A percentile compares a stretch with the other conserved stretches of the same genome.
Evolutionary conservation across 2,113 vertebrate species (phyloP).

Genomic region (Prochilodus magdalenae): DNA sequence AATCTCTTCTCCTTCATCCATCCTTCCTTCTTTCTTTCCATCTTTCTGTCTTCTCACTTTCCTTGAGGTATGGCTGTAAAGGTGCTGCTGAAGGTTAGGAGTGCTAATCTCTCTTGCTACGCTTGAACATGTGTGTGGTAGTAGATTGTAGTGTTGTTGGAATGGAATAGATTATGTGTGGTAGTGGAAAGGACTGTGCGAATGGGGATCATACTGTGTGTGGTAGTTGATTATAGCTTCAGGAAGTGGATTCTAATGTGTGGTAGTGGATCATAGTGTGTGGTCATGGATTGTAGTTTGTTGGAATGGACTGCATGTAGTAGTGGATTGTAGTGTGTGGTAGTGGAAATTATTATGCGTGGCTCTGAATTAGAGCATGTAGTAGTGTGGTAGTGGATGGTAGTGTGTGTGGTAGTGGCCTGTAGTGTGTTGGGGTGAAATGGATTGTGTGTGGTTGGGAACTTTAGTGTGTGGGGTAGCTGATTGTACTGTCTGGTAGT

Average conservation of each 20-base stretch:
- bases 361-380: background rate
- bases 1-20: background rate
- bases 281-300: background rate
- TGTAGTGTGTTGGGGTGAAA: background rate
- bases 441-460: background rate
- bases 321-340: background rate
- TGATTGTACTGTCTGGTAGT: background rate
- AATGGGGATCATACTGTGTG: background rate
- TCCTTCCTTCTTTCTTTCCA: background rate
- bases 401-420: background rate
- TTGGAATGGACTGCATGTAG: background rate
- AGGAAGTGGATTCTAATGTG: background rate
- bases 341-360: background rate
- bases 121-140: conserved; percentile 5
- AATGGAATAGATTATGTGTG: background rate
- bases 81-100: background rate
- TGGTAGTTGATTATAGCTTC: background rate
- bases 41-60: background rate
- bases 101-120: background rate
- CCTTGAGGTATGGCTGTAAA: background rate
- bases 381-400: background rate
- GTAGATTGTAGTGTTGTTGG: background rate
- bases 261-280: too few species aligned
- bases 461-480: background rate
- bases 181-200: background rate